Evolutionary conservation across 1,140 invertebrate species (phyloP).

Genomic region (Subanguina moxae): DNA sequence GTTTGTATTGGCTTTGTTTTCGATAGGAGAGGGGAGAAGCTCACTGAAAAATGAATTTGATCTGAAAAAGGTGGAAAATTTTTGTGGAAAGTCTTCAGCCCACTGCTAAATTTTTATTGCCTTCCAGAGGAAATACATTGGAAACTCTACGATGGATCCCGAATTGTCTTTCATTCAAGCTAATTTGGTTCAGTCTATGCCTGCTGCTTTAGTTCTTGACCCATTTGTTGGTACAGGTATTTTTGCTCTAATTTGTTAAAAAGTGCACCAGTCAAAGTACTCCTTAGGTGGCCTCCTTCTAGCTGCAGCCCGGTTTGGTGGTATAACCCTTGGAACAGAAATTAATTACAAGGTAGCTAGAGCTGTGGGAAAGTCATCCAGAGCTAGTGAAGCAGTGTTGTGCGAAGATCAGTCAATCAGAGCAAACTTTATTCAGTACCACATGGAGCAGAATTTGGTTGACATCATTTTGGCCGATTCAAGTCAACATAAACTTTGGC

Average conservation of each 20-base stretch:
- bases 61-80: constrained; percentile 54
- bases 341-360: constrained; percentile 63
- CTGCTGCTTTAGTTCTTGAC: constrained; percentile 60
- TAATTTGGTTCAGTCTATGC: constrained; percentile 59
- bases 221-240: constrained; percentile 63
- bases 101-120: no score
- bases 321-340: constrained; percentile 62
- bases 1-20: constrained; percentile 33
- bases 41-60: constrained; percentile 59
- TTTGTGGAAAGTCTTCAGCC: no score
- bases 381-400: constrained; percentile 59
- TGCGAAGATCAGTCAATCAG: constrained; percentile 59
- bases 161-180: constrained; percentile 62
- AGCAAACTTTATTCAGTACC: constrained; percentile 62
- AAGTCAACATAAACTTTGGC: constrained; percentile 60
- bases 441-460: constrained; percentile 59
- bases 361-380: constrained; percentile 60
- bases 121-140: constrained; percentile 48
- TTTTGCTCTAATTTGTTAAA: constrained; percentile 1
- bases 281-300: constrained; percentile 62
- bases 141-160: constrained; percentile 65
- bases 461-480: constrained; percentile 62
- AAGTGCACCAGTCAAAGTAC: constrained; percentile 9
- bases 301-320: constrained; percentile 61
- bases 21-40: constrained; percentile 61